Base-by-base conservation (phyloP, 2,888 invertebrate species). In the Phragmatobia fuliginosa region DNA sequence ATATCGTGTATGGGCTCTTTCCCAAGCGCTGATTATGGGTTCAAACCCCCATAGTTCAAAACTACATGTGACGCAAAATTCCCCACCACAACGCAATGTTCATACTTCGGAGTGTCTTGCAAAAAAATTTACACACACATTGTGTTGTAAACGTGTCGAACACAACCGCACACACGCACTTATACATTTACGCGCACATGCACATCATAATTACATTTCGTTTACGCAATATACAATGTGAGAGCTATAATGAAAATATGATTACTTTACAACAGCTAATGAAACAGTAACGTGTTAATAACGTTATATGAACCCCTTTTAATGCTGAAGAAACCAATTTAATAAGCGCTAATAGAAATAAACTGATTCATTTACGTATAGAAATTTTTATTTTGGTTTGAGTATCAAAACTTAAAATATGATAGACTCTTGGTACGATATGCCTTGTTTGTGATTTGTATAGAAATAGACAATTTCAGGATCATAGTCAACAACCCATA, bases 341-440 rank as follows among this genome's bases (percentile, higher is more conserved):
- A 64, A 64, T 56, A 28, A 1, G 0, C 25, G 3, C 16, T 65
- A 56, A 65, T 33, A 25, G 25, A 25, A 52, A 11, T 58, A 18
- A 16, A 56, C 28, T 25, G 28, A 38, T 56, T 36, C 5, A 56
- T 36, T 38, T 56, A 59, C 66, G 58, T 66, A 36, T 41, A 41
- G 28, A 25, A 59, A 66, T 31, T 32, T 66, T 41, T 32, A 66
- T 66, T 59, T 66, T 8, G 25, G 6, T 6, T 45, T 18, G 14
- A 45, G 52, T 36, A 2, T 66, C 11, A 66, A 66, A 66, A n/a
- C 45, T 66, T 59, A 31, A n/a, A 66, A 66, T 38, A 28, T 41
- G 31, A 66, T 31, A 56, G 8, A 11, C 11, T 8, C 1, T 18
- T 33, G 16, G 21, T 38, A 28, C 36, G 56, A 11, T n/a, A n/a